A percentile compares a stretch with the other conserved stretches of the same genome.
Evolutionary conservation across 2,113 vertebrate species (phyloP).

Genomic region (Brachyhypopomus occidentalis): DNA sequence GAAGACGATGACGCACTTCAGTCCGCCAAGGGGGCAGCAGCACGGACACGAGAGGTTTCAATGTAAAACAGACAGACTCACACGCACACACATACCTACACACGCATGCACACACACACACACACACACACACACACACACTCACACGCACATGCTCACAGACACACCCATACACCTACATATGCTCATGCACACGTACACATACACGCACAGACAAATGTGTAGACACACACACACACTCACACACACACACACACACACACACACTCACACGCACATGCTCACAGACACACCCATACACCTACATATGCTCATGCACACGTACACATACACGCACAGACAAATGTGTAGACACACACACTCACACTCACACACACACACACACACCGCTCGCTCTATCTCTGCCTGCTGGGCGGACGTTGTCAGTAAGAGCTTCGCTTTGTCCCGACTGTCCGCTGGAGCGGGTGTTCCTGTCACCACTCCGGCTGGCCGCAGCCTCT

Average conservation of each 20-base stretch:
- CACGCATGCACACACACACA: constrained; percentile 15
- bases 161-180: too few species aligned
- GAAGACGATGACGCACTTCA: too few species aligned
- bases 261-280: neutral
- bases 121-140: constrained; percentile 34
- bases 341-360: too few species aligned
- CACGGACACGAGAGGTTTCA: neutral
- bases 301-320: too few species aligned
- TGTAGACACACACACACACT: neutral
- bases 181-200: too few species aligned
- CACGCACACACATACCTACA: neutral
- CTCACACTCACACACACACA: constrained; percentile 6
- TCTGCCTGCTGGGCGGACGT: constrained; percentile 44
- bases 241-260: constrained; percentile 29
- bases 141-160: neutral
- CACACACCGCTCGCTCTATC: constrained; percentile 41
- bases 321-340: too few species aligned
- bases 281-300: too few species aligned
- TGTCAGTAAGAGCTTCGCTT: constrained; percentile 60
- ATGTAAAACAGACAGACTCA: neutral
- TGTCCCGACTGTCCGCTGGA: constrained; percentile 61
- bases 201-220: too few species aligned
- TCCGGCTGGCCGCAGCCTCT: constrained; percentile 49
- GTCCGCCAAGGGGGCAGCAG: neutral
- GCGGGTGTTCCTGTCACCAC: constrained; percentile 63